A percentile compares a stretch with the other conserved stretches of the same genome.
Conservation (phyloP, 1,140 invertebrate genomes). For the Armadillidium nasatum region DNA sequence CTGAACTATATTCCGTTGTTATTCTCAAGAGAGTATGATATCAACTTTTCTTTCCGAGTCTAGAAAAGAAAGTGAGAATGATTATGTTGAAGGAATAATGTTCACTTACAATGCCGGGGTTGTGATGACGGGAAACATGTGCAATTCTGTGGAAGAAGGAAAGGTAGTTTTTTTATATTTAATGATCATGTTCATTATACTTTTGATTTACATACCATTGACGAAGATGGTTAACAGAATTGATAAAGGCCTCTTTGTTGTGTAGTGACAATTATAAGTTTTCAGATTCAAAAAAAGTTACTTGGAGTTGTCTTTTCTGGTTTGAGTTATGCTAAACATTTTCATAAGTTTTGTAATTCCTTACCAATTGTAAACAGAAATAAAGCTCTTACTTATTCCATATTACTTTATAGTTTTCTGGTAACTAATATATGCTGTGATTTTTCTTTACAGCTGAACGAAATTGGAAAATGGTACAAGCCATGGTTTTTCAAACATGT, state of each 20-base stretch:
- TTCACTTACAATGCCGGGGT: conserved; percentile 63
- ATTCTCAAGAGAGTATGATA: conserved; percentile 52
- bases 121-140: conserved; percentile 69
- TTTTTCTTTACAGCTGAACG: conserved; percentile 56
- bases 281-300: no score
- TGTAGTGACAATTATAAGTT: no score
- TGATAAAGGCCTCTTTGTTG: no score
- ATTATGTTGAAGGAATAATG: conserved; percentile 72
- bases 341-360: no score
- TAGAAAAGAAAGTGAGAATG: conserved; percentile 55
- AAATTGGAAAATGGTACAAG: conserved; percentile 71
- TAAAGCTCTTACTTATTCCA: no score
- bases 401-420: conserved; percentile 10
- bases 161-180: conserved; percentile 53
- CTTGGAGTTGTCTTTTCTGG: no score
- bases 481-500: conserved; percentile 82
- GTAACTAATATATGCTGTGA: conserved; percentile 5
- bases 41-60: conserved; percentile 50
- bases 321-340: no score
- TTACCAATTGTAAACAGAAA: no score
- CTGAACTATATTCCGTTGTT: conserved; percentile 66
- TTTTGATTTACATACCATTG: no score
- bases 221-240: no score
- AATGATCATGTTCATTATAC: neutral
- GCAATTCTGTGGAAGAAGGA: conserved; percentile 54